These are phyloP conservation scores for Lamprotornis superbus DNA, from an alignment of 2,113 vertebrate genomes.

Conservation along the genomic window DNA sequence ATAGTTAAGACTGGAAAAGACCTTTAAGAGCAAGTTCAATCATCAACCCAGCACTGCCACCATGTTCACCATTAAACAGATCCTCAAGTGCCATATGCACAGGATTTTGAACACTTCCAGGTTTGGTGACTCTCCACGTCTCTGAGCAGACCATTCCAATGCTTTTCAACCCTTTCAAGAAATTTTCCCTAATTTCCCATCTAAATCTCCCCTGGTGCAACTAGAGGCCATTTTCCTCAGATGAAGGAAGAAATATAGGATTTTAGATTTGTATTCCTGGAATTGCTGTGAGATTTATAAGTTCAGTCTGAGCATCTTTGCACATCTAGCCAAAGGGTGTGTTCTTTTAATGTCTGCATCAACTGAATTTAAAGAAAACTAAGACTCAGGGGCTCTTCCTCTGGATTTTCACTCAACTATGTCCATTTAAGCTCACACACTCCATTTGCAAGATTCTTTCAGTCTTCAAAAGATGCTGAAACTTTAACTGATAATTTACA, in stretches of 20 bases:
- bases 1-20: neutral
- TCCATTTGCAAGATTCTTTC: neutral
- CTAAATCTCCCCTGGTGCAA: neutral
- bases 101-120: neutral
- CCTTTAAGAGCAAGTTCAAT: neutral
- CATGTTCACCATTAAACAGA: neutral
- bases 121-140: neutral
- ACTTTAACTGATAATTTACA: neutral
- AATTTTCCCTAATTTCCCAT: neutral
- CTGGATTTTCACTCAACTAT: neutral
- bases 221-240: neutral
- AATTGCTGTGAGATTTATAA: neutral
- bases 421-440: neutral
- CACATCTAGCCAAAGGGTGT: neutral
- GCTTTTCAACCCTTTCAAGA: neutral
- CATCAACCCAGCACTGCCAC: neutral
- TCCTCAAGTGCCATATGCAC: neutral
- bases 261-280: neutral
- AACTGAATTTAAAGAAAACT: neutral
- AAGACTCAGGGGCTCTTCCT: neutral
- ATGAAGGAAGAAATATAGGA: neutral
- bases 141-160: neutral
- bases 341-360: neutral
- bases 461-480: neutral
- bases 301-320: neutral